Conservation (phyloP, 23 tunicate genomes). For the Halocynthia roretzi region DNA sequence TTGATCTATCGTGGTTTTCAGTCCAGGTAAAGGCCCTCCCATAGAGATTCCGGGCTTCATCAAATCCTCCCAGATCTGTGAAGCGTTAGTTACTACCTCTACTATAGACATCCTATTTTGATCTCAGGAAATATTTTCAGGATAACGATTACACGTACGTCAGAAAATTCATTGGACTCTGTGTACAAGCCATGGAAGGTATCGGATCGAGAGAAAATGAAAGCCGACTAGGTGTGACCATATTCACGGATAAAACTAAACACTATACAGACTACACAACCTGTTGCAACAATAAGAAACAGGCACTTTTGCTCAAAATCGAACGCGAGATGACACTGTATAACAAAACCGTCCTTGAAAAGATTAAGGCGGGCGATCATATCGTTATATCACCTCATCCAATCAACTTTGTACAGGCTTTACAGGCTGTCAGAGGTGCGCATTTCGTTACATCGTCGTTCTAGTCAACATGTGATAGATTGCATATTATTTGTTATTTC, state of each 20-base stretch:
- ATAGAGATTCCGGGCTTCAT: too few species aligned
- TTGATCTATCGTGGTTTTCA: too few species aligned
- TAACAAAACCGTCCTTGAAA: neutral
- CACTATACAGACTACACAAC: conserved; percentile 24
- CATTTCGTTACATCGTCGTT: neutral
- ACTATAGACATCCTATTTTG: too few species aligned
- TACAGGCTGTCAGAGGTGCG: conserved; percentile 41
- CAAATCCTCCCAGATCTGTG: too few species aligned
- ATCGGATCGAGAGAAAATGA: neutral
- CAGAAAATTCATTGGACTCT: conserved; percentile 32
- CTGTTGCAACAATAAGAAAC: conserved; percentile 22
- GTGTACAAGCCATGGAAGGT: conserved; percentile 13
- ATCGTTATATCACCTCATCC: conserved; percentile 37
- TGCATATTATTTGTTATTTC: neutral
- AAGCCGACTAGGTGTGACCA: conserved; percentile 36
- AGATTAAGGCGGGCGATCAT: conserved; percentile 38
- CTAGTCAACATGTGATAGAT: too few species aligned
- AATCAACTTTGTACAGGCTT: conserved; percentile 37
- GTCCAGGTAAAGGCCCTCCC: too few species aligned
- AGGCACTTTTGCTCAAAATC: conserved; percentile 16
- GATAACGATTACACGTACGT: conserved; percentile 32
- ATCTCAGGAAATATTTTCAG: conserved; percentile 9
- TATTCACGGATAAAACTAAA: conserved; percentile 36
- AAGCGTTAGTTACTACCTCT: too few species aligned
- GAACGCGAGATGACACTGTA: conserved; percentile 25